A percentile compares a stretch with the other conserved stretches of the same genome.
Conservation (phyloP, 2,888 invertebrate species). For the Tipula lateralis region DNA sequence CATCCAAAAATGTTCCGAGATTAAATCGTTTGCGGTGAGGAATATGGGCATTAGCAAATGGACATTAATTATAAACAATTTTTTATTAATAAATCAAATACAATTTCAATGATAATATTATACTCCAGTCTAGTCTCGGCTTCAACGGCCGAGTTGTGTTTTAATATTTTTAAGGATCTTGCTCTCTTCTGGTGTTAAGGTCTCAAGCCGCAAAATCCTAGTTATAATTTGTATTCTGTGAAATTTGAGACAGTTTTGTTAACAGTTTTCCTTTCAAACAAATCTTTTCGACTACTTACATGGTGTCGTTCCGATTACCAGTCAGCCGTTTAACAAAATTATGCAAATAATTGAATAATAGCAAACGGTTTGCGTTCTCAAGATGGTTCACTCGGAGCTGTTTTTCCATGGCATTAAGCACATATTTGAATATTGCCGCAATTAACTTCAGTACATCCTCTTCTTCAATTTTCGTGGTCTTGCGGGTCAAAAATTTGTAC, state of each 20-base stretch:
- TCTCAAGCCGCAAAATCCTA: background rate
- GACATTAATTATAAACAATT: background rate
- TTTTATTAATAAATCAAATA: background rate
- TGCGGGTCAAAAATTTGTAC: background rate
- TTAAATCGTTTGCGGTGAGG: background rate
- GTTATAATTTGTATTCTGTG: background rate
- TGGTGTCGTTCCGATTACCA: background rate
- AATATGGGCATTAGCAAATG: background rate
- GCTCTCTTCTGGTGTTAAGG: background rate
- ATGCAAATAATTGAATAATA: background rate
- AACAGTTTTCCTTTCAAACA: background rate
- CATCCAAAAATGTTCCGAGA: background rate
- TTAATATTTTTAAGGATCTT: background rate
- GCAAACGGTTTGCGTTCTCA: background rate
- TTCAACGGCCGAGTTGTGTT: background rate
- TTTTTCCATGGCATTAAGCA: background rate
- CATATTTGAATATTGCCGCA: background rate
- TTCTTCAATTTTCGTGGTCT: background rate
- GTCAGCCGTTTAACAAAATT: background rate
- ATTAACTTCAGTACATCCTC: background rate
- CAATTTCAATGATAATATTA: background rate
- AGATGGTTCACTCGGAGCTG: background rate
- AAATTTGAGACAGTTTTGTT: background rate
- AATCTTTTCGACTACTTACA: background rate
- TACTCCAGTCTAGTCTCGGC: background rate